phyloP scores from a whole-genome alignment of 2,113 vertebrate genomes.

The Mormyrus iriodes region DNA sequence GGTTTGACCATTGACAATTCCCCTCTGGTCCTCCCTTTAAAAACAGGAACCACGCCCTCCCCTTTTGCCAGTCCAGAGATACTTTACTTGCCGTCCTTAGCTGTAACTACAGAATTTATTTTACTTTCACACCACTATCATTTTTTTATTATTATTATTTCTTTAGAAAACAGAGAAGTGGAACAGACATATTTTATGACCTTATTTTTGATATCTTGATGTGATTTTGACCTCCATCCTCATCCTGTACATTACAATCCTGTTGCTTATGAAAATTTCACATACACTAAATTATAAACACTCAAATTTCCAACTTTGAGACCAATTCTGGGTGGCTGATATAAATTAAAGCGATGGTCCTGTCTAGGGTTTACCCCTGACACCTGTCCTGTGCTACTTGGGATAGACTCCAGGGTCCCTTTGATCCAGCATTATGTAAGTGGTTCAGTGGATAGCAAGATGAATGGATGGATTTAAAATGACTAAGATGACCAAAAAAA shows the following conservation, averaged over 20 bases:
- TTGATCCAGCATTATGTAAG: not conserved
- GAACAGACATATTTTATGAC: not conserved
- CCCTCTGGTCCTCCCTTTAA: not conserved
- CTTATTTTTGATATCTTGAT: not conserved
- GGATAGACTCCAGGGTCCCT: not conserved
- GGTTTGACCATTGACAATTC: not conserved
- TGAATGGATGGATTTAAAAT: not conserved
- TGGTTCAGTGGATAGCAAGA: not conserved
- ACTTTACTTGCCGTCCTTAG: not conserved
- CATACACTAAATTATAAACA: not conserved
- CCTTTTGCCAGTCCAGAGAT: not conserved
- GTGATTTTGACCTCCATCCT: not conserved
- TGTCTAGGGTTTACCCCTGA: not conserved
- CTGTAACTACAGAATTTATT: not conserved
- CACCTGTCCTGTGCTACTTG: no score
- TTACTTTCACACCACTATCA: not conserved
- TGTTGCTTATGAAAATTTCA: not conserved
- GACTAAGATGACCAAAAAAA: not conserved
- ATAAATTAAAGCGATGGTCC: not conserved
- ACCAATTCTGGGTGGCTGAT: not conserved
- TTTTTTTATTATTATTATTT: no score
- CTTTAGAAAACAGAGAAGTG: not conserved
- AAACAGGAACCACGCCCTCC: not conserved
- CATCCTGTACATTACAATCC: not conserved
- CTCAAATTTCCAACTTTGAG: not conserved